phyloP scores from a whole-genome alignment of 2,888 invertebrate species.

The Hanleya hanleyi region DNA sequence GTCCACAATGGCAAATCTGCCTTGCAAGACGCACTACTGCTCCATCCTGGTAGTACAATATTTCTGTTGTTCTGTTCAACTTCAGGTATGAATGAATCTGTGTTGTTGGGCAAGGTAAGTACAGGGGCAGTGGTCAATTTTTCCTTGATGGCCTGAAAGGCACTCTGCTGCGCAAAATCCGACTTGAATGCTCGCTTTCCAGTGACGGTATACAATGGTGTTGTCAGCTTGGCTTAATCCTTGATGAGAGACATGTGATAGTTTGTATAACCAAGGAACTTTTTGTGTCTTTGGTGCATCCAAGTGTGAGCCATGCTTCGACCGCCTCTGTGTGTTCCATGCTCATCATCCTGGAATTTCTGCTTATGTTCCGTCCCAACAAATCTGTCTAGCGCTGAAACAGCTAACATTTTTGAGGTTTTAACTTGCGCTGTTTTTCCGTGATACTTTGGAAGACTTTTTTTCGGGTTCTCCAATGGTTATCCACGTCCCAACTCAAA shows the following conservation, averaged over 20 bases:
- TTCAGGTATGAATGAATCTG: no score
- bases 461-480: conserved; percentile 6
- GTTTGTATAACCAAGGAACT: no score
- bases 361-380: background rate
- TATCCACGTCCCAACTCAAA: background rate
- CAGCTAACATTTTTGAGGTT: conserved; percentile 1
- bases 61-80: background rate
- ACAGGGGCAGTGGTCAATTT: no score
- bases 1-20: conserved; percentile 26
- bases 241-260: conserved; percentile 11
- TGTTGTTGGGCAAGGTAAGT: no score
- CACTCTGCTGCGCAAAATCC: background rate
- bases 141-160: no score
- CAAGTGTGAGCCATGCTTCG: background rate
- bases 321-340: background rate
- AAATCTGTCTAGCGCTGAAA: background rate
- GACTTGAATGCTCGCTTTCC: background rate
- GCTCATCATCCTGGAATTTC: background rate
- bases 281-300: background rate
- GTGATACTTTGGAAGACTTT: background rate
- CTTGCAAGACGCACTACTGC: conserved; percentile 14
- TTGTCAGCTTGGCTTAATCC: background rate
- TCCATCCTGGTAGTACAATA: conserved; percentile 26
- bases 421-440: conserved; percentile 1
- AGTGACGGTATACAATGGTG: background rate